Evolutionary conservation across 2,888 invertebrate species (phyloP).

Genomic region (Lycophotia porphyrea): DNA sequence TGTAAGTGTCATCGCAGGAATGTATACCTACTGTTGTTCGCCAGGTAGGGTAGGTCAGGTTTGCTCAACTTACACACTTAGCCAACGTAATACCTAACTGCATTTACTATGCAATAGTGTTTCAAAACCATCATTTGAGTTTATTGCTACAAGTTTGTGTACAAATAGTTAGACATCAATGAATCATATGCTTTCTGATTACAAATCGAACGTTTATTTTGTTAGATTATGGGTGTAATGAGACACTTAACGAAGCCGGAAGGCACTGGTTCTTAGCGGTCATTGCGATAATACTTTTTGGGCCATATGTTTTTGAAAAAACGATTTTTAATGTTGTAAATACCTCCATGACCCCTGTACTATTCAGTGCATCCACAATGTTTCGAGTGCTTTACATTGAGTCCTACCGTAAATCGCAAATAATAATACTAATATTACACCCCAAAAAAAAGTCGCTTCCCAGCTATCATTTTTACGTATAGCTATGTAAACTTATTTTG

Average conservation of each 20-base stretch:
- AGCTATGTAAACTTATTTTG: too few relatives aligned
- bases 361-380: not conserved
- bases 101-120: conserved; percentile 4
- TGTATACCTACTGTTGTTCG: conserved; percentile 10
- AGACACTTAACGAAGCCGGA: not conserved
- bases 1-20: conserved; percentile 21
- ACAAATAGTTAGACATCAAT: not conserved
- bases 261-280: not conserved
- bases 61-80: conserved; percentile 8
- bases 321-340: not conserved
- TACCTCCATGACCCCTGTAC: not conserved
- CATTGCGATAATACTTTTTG: not conserved
- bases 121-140: conserved; percentile 24
- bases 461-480: not conserved
- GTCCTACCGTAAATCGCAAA: too few relatives aligned
- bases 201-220: conserved; percentile 9
- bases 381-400: not conserved
- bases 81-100: conserved; percentile 24
- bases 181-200: not conserved
- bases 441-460: not conserved
- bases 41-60: conserved; percentile 31
- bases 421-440: too few relatives aligned
- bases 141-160: conserved; percentile 7
- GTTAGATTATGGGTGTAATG: not conserved
- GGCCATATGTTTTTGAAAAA: too few relatives aligned